Evolutionary conservation across 92 coral and sea anemone genomes (phyloP).

Genomic region (Siderastrea radians): DNA sequence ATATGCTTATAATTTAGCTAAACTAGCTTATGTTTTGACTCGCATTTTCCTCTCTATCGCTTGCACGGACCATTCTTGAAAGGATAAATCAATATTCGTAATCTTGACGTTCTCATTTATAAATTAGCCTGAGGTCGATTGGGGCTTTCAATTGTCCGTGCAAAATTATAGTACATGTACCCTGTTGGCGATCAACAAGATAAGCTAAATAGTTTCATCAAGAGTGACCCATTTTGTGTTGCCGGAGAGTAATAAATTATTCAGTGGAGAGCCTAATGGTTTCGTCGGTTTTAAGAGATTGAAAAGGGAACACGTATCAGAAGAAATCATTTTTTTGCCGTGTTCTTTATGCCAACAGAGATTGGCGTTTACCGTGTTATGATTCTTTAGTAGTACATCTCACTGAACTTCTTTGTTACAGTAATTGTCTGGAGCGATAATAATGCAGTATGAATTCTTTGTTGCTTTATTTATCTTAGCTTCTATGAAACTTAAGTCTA

Average conservation of each 20-base stretch:
- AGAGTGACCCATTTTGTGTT: not conserved
- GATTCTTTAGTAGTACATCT: not conserved
- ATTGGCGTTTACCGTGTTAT: not conserved
- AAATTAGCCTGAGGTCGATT: not conserved
- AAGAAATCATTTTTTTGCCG: slow-evolving; percentile 9
- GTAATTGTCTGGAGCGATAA: not conserved
- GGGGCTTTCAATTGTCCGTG: not conserved
- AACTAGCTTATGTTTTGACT: not conserved
- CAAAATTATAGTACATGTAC: not conserved
- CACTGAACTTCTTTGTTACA: not conserved
- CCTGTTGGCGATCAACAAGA: not conserved
- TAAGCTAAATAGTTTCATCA: not conserved
- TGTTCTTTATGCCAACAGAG: not conserved
- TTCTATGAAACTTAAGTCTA: not conserved
- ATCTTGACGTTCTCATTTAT: not conserved
- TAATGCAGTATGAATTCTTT: not conserved
- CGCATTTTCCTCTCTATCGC: not conserved
- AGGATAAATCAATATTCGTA: not conserved
- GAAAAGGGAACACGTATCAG: not conserved
- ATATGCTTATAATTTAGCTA: not conserved
- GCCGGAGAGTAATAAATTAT: not conserved
- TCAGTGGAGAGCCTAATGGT: not conserved
- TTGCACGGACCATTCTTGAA: not conserved
- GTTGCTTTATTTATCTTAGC: not conserved
- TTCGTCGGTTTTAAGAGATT: not conserved